Base-by-base conservation (phyloP, 2,797 vertebrate species). In the Poecilia velifera region DNA sequence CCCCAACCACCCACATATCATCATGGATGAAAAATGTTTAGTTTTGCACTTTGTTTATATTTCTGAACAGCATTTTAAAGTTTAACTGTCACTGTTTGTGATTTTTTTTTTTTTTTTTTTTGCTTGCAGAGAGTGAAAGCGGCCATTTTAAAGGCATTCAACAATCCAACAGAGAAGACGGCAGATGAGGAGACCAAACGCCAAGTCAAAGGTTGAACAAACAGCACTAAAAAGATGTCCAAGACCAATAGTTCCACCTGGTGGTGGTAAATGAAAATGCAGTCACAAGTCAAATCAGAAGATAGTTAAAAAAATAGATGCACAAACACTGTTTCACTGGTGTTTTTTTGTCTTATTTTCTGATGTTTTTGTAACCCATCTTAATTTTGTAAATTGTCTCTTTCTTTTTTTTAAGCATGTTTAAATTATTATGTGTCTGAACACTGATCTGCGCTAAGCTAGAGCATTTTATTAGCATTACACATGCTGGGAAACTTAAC, bases 61-160 rank as follows among this genome's bases (percentile, higher is more conserved):
- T 25, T 25, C 77, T 41, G 31, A 74, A 59, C 41, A 76, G 39
- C 5, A 46, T 22, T 45, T 80, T 10, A 5, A n/a, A 28, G 70
- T 7, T 80, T 43, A 16, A n/a, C 62, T 66, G 2, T 81, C 76
- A 5, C 45, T 1, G 81, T 72, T 22, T 83, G 47, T 84, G 31
- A 31, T 87, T 86, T 9, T 34, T 34, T 34, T 31, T 31, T 31
- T 1, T 9, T 78, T 34, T 31, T 31, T 31, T 2, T 9, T 78
- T 70, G 25, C 87, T 81, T 84, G 18, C 85, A 99, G 98, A 96
- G 98, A 78, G 98, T 99, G 93, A 98, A 99, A 95, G 96, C 97
- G n/a, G 96, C 96, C 84, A 99, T 99, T 90, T 96, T 99, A 88
- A 99, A 97, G 95, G 97, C 97, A 12, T 99, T 98, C 92, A 99